phyloP scores from a whole-genome alignment of 1,140 invertebrate species.

The Macrobrachium nipponense region DNA sequence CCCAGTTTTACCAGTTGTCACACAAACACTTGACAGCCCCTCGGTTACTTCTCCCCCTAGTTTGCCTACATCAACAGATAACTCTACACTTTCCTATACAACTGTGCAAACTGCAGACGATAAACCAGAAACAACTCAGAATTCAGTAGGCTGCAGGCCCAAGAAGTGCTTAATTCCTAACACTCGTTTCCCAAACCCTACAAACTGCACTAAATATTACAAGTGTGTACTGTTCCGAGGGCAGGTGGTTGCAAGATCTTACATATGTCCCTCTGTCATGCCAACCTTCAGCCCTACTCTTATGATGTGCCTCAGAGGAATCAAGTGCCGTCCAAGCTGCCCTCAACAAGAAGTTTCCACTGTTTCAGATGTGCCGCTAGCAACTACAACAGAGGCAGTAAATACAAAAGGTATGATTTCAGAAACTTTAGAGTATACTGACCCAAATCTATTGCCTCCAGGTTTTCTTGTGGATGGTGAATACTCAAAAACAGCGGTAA shows the following conservation, averaged over 20 bases:
- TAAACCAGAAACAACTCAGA: neutral
- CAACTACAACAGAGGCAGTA: neutral
- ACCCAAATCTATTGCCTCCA: too few species aligned
- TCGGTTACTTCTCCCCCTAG: too few species aligned
- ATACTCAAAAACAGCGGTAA: neutral
- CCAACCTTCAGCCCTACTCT: constrained; percentile 40
- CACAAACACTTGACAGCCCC: too few species aligned
- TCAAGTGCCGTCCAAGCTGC: constrained; percentile 23
- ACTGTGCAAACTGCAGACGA: neutral
- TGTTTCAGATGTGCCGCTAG: neutral
- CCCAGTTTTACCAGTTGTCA: too few species aligned
- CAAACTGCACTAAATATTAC: constrained; percentile 34
- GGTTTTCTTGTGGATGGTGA: neutral
- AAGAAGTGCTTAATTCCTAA: constrained; percentile 1
- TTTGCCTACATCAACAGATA: too few species aligned
- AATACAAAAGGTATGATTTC: neutral
- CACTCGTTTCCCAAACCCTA: constrained; percentile 19
- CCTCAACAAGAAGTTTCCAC: neutral
- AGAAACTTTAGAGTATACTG: neutral
- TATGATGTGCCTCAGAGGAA: constrained; percentile 34
- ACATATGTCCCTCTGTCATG: constrained; percentile 23
- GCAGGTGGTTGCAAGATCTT: constrained; percentile 11
- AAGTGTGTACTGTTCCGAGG: constrained; percentile 19
- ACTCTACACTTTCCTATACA: too few species aligned
- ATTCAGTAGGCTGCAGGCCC: neutral